Percentiles rank a stretch among this genome's conserved stretches.
phyloP scores from a whole-genome alignment of 2,797 vertebrate species.

The Microctenopoma steveboyesi region DNA sequence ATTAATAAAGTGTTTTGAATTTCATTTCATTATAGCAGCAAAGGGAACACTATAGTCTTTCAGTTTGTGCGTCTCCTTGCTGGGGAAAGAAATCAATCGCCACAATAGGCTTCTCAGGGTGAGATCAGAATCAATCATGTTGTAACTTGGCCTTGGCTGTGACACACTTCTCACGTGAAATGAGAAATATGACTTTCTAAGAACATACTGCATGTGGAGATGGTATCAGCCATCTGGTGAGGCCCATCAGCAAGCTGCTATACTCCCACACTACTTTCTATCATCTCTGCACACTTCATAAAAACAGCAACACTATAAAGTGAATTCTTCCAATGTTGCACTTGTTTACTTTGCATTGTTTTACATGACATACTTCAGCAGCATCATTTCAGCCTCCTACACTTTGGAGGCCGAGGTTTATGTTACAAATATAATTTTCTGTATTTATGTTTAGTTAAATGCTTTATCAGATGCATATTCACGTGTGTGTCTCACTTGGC shows the following conservation, averaged over 20 bases:
- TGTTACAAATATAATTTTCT: neutral
- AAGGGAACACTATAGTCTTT: constrained; percentile 42
- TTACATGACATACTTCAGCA: neutral
- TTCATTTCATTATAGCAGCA: constrained; percentile 57
- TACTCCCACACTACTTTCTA: constrained; percentile 56
- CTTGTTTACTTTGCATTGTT: neutral
- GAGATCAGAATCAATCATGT: constrained; percentile 49
- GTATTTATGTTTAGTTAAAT: neutral
- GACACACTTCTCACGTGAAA: constrained; percentile 28
- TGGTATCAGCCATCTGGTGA: constrained; percentile 62
- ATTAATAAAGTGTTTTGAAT: too few relatives aligned
- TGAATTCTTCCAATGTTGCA: neutral
- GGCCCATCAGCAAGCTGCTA: constrained; percentile 49
- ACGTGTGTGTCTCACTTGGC: constrained; percentile 2
- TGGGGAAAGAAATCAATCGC: constrained; percentile 64
- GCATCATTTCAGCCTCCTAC: neutral
- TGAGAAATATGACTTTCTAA: constrained; percentile 28
- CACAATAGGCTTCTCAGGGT: constrained; percentile 31
- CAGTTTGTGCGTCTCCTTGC: constrained; percentile 39
- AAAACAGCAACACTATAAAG: constrained; percentile 7
- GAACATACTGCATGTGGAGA: constrained; percentile 40
- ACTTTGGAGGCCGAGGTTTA: neutral
- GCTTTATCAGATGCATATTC: neutral
- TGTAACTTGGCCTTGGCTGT: constrained; percentile 13
- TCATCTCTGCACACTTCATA: constrained; percentile 29